phyloP scores from a whole-genome alignment of 2,797 vertebrate species.

The Coracias cyanogaster region DNA sequence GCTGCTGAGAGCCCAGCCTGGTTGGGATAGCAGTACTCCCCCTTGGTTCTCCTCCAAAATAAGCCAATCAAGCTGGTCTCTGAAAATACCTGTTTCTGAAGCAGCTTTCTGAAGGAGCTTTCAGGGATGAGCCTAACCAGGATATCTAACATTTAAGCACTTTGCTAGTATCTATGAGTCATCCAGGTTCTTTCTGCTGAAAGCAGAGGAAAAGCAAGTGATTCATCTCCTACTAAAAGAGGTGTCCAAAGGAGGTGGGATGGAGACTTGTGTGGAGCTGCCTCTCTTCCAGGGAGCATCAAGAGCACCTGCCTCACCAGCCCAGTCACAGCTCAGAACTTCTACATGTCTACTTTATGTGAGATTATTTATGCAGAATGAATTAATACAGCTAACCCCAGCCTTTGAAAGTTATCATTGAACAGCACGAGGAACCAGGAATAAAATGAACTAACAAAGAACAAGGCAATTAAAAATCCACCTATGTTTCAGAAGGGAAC shows the following conservation, averaged over 20 bases:
- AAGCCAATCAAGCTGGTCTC: fast-evolving
- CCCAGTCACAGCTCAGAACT: not conserved
- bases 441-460: not conserved
- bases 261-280: not conserved
- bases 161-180: constrained; percentile 1
- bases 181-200: not conserved
- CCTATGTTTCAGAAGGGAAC: not conserved
- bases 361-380: not conserved
- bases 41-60: not conserved
- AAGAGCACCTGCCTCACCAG: not conserved
- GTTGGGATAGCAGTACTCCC: too few relatives aligned
- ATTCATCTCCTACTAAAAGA: constrained; percentile 17
- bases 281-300: not conserved
- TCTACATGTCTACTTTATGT: not conserved
- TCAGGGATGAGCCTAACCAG: not conserved
- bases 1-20: not conserved
- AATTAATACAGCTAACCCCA: not conserved
- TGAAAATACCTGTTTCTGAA: not conserved
- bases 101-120: not conserved
- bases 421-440: not conserved
- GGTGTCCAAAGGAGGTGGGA: not conserved
- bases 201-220: not conserved
- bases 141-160: not conserved
- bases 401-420: not conserved
- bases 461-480: not conserved